A percentile compares a stretch with the other conserved stretches of the same genome.
Evolutionary conservation across 1,140 invertebrate genomes (phyloP).

Genomic region (Brachionus angularis): DNA sequence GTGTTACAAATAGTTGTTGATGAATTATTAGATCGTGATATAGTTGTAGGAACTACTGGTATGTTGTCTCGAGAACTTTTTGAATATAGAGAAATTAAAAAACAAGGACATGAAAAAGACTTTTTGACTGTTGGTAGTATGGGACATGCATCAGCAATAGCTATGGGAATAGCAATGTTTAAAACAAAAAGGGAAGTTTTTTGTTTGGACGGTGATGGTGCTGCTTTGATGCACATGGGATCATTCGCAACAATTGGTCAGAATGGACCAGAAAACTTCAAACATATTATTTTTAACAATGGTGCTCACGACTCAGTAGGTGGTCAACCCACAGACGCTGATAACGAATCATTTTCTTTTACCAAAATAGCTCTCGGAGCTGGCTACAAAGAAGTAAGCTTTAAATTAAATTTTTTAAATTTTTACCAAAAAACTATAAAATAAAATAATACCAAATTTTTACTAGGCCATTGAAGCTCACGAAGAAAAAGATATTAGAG

Average conservation of each 20-base stretch:
- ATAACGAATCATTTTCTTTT: slow-evolving; percentile 53
- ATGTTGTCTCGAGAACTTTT: slow-evolving; percentile 58
- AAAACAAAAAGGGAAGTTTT: slow-evolving; percentile 54
- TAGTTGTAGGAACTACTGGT: slow-evolving; percentile 59
- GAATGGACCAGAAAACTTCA: slow-evolving; percentile 52
- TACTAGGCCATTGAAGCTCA: slow-evolving; percentile 50
- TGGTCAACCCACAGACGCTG: slow-evolving; percentile 55
- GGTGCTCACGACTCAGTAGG: slow-evolving; percentile 60
- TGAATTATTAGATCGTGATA: slow-evolving; percentile 51
- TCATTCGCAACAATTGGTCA: slow-evolving; percentile 57
- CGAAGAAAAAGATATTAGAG: slow-evolving; percentile 52
- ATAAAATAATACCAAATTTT: no score
- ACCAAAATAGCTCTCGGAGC: slow-evolving; percentile 51
- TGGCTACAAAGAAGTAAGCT: slow-evolving; percentile 58
- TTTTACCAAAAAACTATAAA: no score
- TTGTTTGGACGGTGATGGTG: slow-evolving; percentile 60
- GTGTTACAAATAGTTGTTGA: slow-evolving; percentile 52
- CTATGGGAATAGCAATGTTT: slow-evolving; percentile 57
- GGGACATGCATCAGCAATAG: slow-evolving; percentile 60
- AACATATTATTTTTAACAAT: slow-evolving; percentile 60
- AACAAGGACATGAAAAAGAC: slow-evolving; percentile 59
- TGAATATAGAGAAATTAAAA: slow-evolving; percentile 48
- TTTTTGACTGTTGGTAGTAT: slow-evolving; percentile 61
- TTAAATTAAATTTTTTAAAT: no score
- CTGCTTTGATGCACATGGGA: slow-evolving; percentile 60